A percentile compares a stretch with the other conserved stretches of the same genome.
These are phyloP conservation scores for Rhincodon typus DNA, from an alignment of 2,797 vertebrate genomes.

Conservation along the genomic window DNA sequence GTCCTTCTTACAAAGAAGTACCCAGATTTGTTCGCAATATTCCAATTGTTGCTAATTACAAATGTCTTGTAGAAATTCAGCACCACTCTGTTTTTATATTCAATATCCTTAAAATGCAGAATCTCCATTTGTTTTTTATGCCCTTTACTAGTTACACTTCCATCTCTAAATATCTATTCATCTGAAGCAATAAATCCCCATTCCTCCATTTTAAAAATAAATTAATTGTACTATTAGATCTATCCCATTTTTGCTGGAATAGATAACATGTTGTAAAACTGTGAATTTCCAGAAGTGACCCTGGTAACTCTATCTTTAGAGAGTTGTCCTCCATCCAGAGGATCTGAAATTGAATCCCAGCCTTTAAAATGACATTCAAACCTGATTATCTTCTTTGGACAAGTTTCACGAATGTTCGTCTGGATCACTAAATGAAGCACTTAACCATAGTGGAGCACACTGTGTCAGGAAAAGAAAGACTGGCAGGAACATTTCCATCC, in stretches of 20 bases:
- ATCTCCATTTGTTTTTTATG: not conserved
- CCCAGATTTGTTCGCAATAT: not conserved
- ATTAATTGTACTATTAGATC: not conserved
- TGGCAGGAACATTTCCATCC: not conserved
- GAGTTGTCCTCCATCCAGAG: not conserved
- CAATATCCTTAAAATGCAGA: not conserved
- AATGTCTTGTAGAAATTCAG: not conserved
- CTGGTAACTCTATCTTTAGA: not conserved
- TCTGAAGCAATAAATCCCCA: not conserved
- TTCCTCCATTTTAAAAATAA: not conserved
- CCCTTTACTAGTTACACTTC: too few species aligned
- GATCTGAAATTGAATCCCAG: not conserved
- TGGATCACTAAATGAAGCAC: constrained; percentile 9
- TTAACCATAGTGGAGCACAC: not conserved
- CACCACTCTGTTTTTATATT: not conserved
- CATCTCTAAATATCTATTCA: not conserved
- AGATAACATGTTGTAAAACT: constrained; percentile 4
- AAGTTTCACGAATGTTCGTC: constrained; percentile 14
- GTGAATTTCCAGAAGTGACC: not conserved
- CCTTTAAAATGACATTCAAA: constrained; percentile 16
- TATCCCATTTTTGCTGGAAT: not conserved
- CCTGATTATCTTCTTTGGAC: constrained; percentile 14
- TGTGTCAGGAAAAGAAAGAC: not conserved
- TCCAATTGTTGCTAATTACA: too few species aligned
- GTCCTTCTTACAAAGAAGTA: not conserved